Evolutionary conservation across 1,140 invertebrate species (phyloP).

Genomic region (Brachionus sp.): DNA sequence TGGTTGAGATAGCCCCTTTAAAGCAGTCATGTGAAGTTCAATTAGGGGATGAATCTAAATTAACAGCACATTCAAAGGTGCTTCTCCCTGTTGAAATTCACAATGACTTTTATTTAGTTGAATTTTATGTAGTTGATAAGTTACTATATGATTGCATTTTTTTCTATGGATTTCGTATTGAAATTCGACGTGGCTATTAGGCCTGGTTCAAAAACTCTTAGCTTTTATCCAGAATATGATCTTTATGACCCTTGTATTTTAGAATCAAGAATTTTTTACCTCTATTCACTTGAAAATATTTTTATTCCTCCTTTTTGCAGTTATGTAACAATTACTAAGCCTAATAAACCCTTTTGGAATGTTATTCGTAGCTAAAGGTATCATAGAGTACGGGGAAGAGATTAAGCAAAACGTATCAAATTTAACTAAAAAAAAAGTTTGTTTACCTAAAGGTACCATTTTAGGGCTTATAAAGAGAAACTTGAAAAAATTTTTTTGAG

Average conservation of each 20-base stretch:
- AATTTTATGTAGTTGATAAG: background rate
- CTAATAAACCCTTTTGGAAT: too few relatives aligned
- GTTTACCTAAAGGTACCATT: too few relatives aligned
- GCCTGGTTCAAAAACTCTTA: background rate
- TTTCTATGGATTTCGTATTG: background rate
- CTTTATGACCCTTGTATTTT: background rate
- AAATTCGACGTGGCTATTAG: constrained; percentile 25
- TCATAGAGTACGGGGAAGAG: too few relatives aligned
- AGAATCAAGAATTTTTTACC: background rate
- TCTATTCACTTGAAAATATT: background rate
- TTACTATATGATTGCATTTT: constrained; percentile 8
- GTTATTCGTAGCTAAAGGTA: too few relatives aligned
- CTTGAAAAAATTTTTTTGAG: too few relatives aligned
- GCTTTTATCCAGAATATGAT: constrained; percentile 4
- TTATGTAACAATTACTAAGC: background rate
- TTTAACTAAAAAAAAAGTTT: too few relatives aligned
- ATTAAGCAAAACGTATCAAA: too few relatives aligned
- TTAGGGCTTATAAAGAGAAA: too few relatives aligned
- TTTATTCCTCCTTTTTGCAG: background rate
- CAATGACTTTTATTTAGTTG: background rate
- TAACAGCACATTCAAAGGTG: background rate
- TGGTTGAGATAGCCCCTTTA: background rate
- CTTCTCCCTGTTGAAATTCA: background rate
- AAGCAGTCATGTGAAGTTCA: background rate
- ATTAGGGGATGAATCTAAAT: background rate